These are phyloP conservation scores for Palaemon carinicauda DNA, from an alignment of 1,140 invertebrate genomes.

Conservation along the genomic window DNA sequence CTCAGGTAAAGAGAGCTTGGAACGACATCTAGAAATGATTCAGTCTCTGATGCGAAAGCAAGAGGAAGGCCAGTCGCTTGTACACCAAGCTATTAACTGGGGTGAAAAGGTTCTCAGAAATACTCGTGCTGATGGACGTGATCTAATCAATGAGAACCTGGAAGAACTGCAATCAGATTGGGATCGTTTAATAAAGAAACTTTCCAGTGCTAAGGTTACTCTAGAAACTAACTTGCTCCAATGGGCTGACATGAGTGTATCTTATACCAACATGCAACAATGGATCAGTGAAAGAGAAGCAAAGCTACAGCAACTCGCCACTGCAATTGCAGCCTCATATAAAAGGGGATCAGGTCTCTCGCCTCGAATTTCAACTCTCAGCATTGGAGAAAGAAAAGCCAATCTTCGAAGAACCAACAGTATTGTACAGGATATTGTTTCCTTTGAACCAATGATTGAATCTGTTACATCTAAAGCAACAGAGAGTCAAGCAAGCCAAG, in stretches of 20 bases:
- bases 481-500: constrained; percentile 79
- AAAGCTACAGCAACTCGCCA: constrained; percentile 80
- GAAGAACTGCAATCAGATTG: constrained; percentile 92
- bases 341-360: constrained; percentile 71
- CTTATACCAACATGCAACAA: constrained; percentile 88
- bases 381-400: constrained; percentile 84
- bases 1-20: constrained; percentile 83
- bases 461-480: constrained; percentile 90
- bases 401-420: constrained; percentile 89
- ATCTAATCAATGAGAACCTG: constrained; percentile 85
- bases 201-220: constrained; percentile 90
- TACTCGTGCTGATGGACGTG: constrained; percentile 87
- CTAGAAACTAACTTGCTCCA: constrained; percentile 89
- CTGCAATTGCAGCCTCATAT: constrained; percentile 38
- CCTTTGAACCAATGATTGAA: constrained; percentile 94
- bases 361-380: constrained; percentile 77
- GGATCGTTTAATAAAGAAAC: constrained; percentile 90
- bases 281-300: constrained; percentile 95
- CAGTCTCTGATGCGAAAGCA: constrained; percentile 83
- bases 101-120: constrained; percentile 91
- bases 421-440: constrained; percentile 88
- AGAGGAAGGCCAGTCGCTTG: constrained; percentile 89
- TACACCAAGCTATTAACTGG: constrained; percentile 88
- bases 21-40: constrained; percentile 77
- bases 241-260: constrained; percentile 95